Evolutionary conservation across 30 jellyfish, hydroid and myxozoan species (phyloP).

Genomic region (Chironex yamaguchii): DNA sequence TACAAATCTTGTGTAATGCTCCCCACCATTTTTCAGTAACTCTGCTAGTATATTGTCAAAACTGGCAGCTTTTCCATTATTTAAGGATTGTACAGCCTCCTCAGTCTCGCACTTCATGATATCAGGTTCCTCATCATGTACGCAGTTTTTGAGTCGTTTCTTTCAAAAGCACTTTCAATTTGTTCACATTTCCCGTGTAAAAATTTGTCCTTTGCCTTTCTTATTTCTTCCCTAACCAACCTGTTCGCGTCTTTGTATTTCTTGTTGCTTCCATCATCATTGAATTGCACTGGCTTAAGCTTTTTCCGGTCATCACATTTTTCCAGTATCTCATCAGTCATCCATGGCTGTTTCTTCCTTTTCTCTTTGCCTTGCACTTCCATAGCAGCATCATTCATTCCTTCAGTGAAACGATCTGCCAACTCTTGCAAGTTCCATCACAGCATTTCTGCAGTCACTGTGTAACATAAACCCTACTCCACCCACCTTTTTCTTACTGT

Average conservation of each 20-base stretch:
- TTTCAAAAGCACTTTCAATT: slow-evolving; percentile 28
- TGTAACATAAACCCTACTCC: slow-evolving; percentile 55
- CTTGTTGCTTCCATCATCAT: slow-evolving; percentile 18
- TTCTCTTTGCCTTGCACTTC: slow-evolving; percentile 40
- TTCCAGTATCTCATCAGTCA: slow-evolving; percentile 50
- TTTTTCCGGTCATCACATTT: slow-evolving; percentile 38
- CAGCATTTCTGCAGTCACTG: slow-evolving; percentile 4
- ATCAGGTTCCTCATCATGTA: slow-evolving; percentile 22
- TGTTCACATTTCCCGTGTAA: slow-evolving; percentile 13
- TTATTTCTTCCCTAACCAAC: neutral
- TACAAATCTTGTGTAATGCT: slow-evolving; percentile 26
- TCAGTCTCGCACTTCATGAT: slow-evolving; percentile 21
- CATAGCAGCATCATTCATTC: slow-evolving; percentile 50
- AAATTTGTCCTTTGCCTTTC: slow-evolving; percentile 42
- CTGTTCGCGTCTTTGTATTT: slow-evolving; percentile 32
- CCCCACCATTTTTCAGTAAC: slow-evolving; percentile 45
- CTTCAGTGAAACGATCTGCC: slow-evolving; percentile 37
- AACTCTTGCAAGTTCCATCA: slow-evolving; percentile 36
- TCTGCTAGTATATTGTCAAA: slow-evolving; percentile 50
- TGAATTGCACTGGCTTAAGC: slow-evolving; percentile 5
- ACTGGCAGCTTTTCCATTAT: slow-evolving; percentile 69
- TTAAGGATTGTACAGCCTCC: slow-evolving; percentile 26
- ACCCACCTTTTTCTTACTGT: neutral
- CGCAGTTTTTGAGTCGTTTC: slow-evolving; percentile 22
- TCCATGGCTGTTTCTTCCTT: slow-evolving; percentile 54